Evolutionary conservation across 2,797 vertebrate genomes (phyloP).

Genomic region (Eulemur mongoz): DNA sequence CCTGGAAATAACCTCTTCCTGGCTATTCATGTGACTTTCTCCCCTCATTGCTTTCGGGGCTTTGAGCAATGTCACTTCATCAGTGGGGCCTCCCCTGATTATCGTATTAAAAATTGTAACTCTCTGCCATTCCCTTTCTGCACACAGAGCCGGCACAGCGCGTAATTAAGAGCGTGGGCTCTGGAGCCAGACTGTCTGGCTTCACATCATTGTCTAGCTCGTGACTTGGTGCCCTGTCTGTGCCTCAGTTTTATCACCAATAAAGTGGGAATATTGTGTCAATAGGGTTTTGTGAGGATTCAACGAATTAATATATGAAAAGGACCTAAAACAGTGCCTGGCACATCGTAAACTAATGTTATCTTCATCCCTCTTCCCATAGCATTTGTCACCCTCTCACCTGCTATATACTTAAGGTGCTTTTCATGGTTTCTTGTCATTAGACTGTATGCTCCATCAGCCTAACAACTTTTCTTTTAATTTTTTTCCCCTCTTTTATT

Average conservation of each 20-base stretch:
- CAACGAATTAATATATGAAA: background rate
- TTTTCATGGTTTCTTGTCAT: background rate
- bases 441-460: background rate
- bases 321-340: background rate
- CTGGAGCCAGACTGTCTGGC: background rate
- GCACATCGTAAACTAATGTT: background rate
- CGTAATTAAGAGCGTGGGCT: background rate
- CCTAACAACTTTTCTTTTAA: background rate
- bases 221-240: background rate
- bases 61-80: background rate
- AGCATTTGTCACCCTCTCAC: background rate
- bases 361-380: background rate
- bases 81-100: background rate
- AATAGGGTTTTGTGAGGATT: background rate
- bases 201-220: background rate
- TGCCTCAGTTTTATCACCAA: background rate
- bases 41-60: background rate
- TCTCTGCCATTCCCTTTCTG: background rate
- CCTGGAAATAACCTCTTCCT: background rate
- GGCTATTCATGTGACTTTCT: background rate
- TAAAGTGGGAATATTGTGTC: background rate
- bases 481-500: background rate
- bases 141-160: background rate
- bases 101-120: background rate
- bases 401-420: background rate